A percentile compares a stretch with the other conserved stretches of the same genome.
phyloP scores from a whole-genome alignment of 2,113 vertebrate species.

The Athene noctua region DNA sequence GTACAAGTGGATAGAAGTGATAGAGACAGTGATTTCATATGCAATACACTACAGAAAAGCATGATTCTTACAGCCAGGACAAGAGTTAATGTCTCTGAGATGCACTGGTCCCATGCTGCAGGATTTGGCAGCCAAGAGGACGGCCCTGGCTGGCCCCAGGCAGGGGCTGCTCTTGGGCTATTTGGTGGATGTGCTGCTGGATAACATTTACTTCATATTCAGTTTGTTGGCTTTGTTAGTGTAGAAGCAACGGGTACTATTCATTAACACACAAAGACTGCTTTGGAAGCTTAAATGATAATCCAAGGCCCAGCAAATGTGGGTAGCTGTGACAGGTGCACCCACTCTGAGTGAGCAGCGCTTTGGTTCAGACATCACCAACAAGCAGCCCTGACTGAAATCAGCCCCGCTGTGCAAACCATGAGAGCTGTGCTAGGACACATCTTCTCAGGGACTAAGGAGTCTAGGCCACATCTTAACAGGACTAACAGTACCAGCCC shows the following conservation, averaged over 20 bases:
- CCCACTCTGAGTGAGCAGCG: background rate
- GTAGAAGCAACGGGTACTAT: background rate
- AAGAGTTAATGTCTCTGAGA: background rate
- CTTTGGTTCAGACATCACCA: background rate
- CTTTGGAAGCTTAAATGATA: background rate
- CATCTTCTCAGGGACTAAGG: background rate
- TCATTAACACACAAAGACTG: background rate
- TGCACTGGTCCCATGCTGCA: accelerated
- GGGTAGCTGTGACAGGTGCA: background rate
- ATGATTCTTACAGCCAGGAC: background rate
- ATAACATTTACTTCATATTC: background rate
- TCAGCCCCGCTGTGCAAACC: background rate
- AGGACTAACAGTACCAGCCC: background rate
- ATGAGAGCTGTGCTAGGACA: background rate
- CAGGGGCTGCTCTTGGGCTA: background rate
- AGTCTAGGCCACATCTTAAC: background rate
- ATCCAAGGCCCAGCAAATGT: background rate
- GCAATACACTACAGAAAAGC: background rate
- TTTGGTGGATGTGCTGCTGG: background rate
- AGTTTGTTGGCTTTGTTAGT: background rate
- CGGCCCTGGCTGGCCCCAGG: no score
- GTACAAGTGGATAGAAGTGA: background rate
- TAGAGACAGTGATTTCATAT: background rate
- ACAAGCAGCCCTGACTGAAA: background rate
- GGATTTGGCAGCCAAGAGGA: background rate